Percentiles rank a stretch among this genome's conserved stretches.
phyloP scores from a whole-genome alignment of 2,113 vertebrate genomes.

The Clupea harengus region DNA sequence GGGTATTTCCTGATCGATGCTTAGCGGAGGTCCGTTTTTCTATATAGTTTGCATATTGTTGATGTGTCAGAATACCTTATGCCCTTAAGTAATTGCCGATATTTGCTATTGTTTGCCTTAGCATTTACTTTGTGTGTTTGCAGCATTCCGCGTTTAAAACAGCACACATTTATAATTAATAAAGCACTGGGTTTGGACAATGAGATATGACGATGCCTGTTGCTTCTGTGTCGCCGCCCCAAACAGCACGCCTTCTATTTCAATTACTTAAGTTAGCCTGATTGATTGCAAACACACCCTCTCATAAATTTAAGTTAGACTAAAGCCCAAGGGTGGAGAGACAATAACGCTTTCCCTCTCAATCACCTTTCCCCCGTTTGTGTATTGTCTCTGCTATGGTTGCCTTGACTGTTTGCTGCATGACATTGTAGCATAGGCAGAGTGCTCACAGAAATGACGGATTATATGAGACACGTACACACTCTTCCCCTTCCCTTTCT shows the following conservation, averaged over 20 bases:
- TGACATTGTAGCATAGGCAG: no score
- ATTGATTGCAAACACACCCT: slow-evolving; percentile 3
- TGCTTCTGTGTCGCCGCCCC: slow-evolving; percentile 4
- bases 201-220: neutral
- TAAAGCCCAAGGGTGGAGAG: neutral
- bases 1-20: neutral
- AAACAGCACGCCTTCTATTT: neutral
- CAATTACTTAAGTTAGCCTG: slow-evolving; percentile 11
- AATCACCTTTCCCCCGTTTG: no score
- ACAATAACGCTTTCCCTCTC: neutral
- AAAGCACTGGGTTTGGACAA: neutral
- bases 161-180: neutral
- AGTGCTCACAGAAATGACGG: no score
- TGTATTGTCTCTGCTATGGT: no score
- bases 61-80: neutral
- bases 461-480: no score
- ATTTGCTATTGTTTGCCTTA: neutral
- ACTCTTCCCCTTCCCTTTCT: no score
- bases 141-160: neutral
- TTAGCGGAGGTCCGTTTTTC: neutral
- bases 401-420: no score
- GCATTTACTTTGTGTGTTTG: neutral
- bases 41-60: neutral
- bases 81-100: no score
- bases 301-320: slow-evolving; percentile 13